Evolutionary conservation across 2,888 invertebrate species (phyloP), one percentile per base, ranked within the genome.

Genomic region (Melanostoma mellinum): DNA sequence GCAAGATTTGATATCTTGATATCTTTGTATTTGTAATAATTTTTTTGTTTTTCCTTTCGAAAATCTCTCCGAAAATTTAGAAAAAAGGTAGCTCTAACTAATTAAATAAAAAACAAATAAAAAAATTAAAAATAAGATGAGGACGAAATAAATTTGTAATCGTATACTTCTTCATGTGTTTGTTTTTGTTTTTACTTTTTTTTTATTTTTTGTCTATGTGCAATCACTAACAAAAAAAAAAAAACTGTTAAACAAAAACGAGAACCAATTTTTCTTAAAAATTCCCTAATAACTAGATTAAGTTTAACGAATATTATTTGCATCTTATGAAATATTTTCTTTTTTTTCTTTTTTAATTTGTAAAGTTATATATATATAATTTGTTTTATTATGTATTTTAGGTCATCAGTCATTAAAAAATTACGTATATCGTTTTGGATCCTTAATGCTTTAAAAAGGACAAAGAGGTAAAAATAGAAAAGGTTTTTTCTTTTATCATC

Each of bases 381-480:
- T 73, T 77, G 52, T 55, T 52, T 69, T 76, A 67, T 71, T 75
- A 63, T 77, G 74, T 85, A 85, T 69, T 85, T 85, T 79, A 77
- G 56, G 85, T 76, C 76, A 87, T 88, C 87, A 87, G 87, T 88
- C 87, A 88, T 87, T 86, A 86, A 86, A 85, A 86, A 87, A 87
- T 88, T 89, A 88, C 88, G 89, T 88, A 88, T 87, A 87, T 87
- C 87, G 86, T 87, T 88, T 86, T 84, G 63, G 74, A 81, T 81
- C 77, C 81, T 82, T 81, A 78, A 67, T 81, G 80, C 63, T 75
- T 79, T 85, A 50, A 52, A 79, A 85, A 82, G 76, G 77, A 76
- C 79, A 58, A 81, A 79, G 71, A 82, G 79, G 85, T 79, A 78
- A 77, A 77, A 80, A 86, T 67, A 74, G 38, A 63, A 10, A 75